Evolutionary conservation across 2,888 invertebrate genomes (phyloP), one percentile per base, ranked within the genome.

Genomic region (Drosophila sordidula): DNA sequence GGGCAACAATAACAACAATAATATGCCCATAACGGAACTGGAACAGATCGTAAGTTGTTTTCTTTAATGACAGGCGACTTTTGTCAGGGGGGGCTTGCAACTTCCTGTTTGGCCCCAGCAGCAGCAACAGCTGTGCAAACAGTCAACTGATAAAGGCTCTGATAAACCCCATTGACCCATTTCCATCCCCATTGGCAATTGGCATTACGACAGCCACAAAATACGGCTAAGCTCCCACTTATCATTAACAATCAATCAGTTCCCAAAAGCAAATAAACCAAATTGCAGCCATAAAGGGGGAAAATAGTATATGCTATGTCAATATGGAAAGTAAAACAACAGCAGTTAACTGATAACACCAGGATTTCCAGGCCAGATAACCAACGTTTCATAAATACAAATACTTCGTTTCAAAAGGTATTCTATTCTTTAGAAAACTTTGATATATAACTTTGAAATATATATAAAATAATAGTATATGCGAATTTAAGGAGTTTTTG

Each of bases 1-100:
- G 79, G 91, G 93, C 63, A 76, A 57, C 59, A 73, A 92, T 84
- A 91, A 89, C 83, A 89, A 89, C 66, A 90, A 90, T 71, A 91
- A 91, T 75, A 94, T 94, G 87, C 94, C 94, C 73, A 95, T 95
- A 89, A 95, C 95, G 81, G 95, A 95, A 92, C 94, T 95, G 92
- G 94, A 94, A 87, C 95, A 95, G 93, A 94, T 95, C 89, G 95
- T 95, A 93, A 95, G 95, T 94, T 59, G 39, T n/a, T 22, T n/a
- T 11, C 16, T 6, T n/a, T 14, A 42, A 12, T 32, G 12, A 32
- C 11, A 52, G 26, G 8, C 8, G 16, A 38, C 44, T 9, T 44
- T 26, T 26, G 26, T 26, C 2, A 26, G 2, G 44, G 36, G 34
- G 16, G 34, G 6, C 16, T 36, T 14, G 44, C 9, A 36, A 68